Evolutionary conservation across 2,888 invertebrate genomes (phyloP).

Genomic region (Allygus modestus): DNA sequence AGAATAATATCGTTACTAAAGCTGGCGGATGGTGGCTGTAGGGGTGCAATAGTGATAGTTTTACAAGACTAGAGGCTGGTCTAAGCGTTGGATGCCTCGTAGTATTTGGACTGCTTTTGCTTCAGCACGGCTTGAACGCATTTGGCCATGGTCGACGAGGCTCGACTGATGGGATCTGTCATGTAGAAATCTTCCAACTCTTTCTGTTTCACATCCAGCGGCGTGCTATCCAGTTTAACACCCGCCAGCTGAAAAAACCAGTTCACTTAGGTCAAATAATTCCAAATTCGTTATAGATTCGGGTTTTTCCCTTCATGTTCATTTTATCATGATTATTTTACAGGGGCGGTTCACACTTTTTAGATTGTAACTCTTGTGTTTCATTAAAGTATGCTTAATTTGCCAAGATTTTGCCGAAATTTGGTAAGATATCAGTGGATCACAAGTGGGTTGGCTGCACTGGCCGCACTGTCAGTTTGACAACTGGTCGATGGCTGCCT

Average conservation of each 20-base stretch:
- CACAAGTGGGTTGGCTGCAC: too few relatives aligned
- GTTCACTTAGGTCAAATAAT: constrained; percentile 59
- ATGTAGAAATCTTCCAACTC: constrained; percentile 92
- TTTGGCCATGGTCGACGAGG: constrained; percentile 99
- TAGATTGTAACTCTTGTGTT: too few relatives aligned
- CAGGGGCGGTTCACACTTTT: too few relatives aligned
- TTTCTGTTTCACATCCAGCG: constrained; percentile 85
- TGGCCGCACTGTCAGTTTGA: too few relatives aligned
- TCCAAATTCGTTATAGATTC: constrained; percentile 4
- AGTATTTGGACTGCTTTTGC: constrained; percentile 76
- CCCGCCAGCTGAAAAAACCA: constrained; percentile 73
- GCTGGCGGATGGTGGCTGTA: neutral
- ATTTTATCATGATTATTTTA: too few relatives aligned
- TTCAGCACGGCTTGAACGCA: constrained; percentile 95
- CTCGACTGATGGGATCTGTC: constrained; percentile 97
- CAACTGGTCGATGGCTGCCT: too few relatives aligned
- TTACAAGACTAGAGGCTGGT: constrained; percentile 14
- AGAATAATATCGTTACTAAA: neutral
- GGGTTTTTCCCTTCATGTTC: too few relatives aligned
- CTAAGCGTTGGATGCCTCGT: constrained; percentile 66
- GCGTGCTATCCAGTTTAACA: constrained; percentile 73
- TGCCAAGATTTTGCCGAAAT: too few relatives aligned
- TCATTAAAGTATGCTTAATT: too few relatives aligned
- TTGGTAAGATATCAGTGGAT: too few relatives aligned
- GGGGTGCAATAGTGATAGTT: neutral